phyloP scores from a whole-genome alignment of 2,888 invertebrate genomes.

The Drosophila pullipes region DNA sequence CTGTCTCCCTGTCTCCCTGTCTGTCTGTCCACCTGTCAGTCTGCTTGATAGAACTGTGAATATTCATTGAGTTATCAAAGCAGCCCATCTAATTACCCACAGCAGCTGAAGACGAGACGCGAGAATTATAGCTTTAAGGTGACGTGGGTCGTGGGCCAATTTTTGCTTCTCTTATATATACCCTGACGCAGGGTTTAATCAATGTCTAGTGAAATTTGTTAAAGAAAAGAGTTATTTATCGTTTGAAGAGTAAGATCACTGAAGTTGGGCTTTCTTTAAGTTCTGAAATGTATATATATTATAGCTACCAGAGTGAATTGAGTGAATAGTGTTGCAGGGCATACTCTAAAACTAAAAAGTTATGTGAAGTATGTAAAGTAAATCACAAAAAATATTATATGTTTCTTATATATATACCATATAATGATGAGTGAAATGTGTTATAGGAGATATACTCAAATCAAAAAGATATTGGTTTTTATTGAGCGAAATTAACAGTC shows the following conservation, averaged over 20 bases:
- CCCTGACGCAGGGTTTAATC: background rate
- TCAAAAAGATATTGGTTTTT: background rate
- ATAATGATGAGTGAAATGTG: no score
- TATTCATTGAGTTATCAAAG: slow-evolving; percentile 67
- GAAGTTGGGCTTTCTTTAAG: background rate
- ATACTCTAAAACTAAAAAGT: background rate
- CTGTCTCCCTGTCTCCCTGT: background rate
- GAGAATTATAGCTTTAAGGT: slow-evolving; percentile 64
- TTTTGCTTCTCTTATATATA: slow-evolving; percentile 1
- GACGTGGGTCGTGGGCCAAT: slow-evolving; percentile 48
- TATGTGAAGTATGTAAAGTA: background rate
- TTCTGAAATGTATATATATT: background rate
- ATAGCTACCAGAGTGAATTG: no score
- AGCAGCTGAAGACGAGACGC: slow-evolving; percentile 4
- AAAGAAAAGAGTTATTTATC: background rate
- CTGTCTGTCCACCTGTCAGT: background rate
- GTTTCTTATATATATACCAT: no score
- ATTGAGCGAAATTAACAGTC: background rate
- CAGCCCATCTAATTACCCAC: slow-evolving; percentile 58
- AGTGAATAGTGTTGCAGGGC: background rate
- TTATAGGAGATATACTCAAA: background rate
- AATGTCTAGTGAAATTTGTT: background rate
- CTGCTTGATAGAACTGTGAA: slow-evolving; percentile 45
- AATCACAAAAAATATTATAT: no score
- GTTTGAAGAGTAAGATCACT: background rate